Conservation (phyloP, 1,140 invertebrate genomes). For the Pachyrhynchus sulphureomaculatus region DNA sequence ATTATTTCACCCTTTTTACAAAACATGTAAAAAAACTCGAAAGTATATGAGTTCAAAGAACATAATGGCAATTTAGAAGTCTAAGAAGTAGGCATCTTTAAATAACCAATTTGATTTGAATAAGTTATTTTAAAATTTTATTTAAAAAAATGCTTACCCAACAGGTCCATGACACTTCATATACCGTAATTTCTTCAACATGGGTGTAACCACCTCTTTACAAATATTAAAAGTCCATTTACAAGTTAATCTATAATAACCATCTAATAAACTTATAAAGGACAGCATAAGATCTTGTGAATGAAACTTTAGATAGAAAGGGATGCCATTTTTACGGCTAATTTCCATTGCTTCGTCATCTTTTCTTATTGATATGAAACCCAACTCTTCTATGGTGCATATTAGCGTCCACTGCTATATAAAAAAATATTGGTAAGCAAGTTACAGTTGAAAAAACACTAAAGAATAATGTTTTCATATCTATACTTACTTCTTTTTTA, state of each 20-base stretch:
- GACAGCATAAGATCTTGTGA: slow-evolving; percentile 64
- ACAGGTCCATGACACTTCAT: slow-evolving; percentile 87
- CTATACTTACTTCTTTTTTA: slow-evolving; percentile 62
- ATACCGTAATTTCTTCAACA: slow-evolving; percentile 67
- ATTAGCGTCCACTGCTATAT: slow-evolving; percentile 66
- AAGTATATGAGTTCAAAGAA: too few species aligned
- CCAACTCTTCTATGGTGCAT: slow-evolving; percentile 80
- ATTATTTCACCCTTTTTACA: too few species aligned
- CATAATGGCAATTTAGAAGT: too few species aligned
- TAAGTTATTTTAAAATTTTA: neutral
- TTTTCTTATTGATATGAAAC: slow-evolving; percentile 70
- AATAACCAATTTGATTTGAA: too few species aligned
- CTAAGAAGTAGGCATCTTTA: too few species aligned
- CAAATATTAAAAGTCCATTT: slow-evolving; percentile 92
- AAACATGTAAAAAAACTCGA: too few species aligned
- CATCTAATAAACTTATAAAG: slow-evolving; percentile 81
- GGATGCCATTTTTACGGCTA: slow-evolving; percentile 74
- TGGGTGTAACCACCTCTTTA: slow-evolving; percentile 74
- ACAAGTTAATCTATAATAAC: slow-evolving; percentile 82
- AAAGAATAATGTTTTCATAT: too few species aligned
- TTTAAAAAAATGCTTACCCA: slow-evolving; percentile 48
- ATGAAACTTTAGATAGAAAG: slow-evolving; percentile 71
- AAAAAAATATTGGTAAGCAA: neutral
- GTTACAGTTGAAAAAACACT: too few species aligned
- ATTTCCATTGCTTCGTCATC: slow-evolving; percentile 76